Conservation (phyloP, 2,888 invertebrate species). For the Coelinius sp. region DNA sequence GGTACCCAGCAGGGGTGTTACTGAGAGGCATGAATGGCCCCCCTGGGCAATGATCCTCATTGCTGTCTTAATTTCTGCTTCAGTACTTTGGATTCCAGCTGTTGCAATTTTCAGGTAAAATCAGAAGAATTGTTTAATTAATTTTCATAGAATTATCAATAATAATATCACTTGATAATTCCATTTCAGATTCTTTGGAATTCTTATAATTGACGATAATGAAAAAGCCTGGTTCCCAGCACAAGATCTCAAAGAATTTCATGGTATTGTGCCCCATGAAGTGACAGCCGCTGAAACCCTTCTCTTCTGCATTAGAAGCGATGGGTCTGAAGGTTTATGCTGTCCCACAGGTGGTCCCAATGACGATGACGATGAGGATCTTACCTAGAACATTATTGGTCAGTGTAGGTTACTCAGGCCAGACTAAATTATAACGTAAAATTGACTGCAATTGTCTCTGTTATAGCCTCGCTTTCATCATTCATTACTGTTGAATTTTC, state of each 20-base stretch:
- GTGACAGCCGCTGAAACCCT: slow-evolving; percentile 84
- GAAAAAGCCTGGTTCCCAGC: slow-evolving; percentile 95
- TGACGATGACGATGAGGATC: slow-evolving; percentile 71
- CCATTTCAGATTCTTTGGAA: slow-evolving; percentile 79
- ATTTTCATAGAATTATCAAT: background rate
- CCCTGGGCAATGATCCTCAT: slow-evolving; percentile 86
- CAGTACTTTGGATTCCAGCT: slow-evolving; percentile 90
- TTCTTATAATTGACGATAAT: slow-evolving; percentile 87
- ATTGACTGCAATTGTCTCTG: slow-evolving; percentile 44
- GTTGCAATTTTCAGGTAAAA: slow-evolving; percentile 84
- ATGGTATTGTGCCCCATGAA: slow-evolving; percentile 88
- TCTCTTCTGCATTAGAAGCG: slow-evolving; percentile 87
- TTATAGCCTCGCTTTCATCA: background rate
- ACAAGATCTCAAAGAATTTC: slow-evolving; percentile 89
- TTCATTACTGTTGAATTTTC: background rate
- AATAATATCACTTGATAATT: too few species aligned
- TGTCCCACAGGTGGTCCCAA: slow-evolving; percentile 79
- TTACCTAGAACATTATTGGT: slow-evolving; percentile 48
- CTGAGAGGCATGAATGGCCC: slow-evolving; percentile 88
- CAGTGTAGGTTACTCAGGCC: slow-evolving; percentile 47
- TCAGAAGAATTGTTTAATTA: background rate
- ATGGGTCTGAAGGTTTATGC: slow-evolving; percentile 87
- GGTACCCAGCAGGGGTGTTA: slow-evolving; percentile 81
- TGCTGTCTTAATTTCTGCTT: slow-evolving; percentile 81
- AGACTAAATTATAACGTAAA: slow-evolving; percentile 41